Evolutionary conservation across 2,113 vertebrate genomes (phyloP), one percentile per base, ranked within the genome.

Genomic region (Apodemus speciosus): DNA sequence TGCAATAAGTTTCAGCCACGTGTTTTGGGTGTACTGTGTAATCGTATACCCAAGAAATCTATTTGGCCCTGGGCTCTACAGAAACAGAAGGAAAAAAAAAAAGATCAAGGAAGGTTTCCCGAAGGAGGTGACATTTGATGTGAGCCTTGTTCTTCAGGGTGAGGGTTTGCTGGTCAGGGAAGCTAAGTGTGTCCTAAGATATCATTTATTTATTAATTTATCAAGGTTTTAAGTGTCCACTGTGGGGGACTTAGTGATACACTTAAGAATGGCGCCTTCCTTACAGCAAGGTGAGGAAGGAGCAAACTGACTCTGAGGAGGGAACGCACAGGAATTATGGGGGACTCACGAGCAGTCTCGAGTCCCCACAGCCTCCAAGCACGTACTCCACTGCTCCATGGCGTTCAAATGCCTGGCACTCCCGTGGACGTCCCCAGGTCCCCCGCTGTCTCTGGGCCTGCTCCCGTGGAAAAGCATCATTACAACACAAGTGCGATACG

Each of bases 21-120:
- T 23, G 6, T 95, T 86, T 35, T 21, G 38, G 93, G 2, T 60
- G 40, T 0, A 56, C 23, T n/a, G 40, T 8, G 18, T 8, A 1
- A 1, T 84, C 73, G 40, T 88, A n/a, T n/a, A n/a, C n/a, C n/a
- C n/a, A n/a, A n/a, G n/a, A n/a, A n/a, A n/a, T n/a, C n/a, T n/a
- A n/a, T n/a, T n/a, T n/a, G n/a, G n/a, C n/a, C n/a, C n/a, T n/a
- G n/a, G n/a, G n/a, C n/a, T n/a, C n/a, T n/a, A 66, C 49, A 92
- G 53, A 88, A 35, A 90, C n/a, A n/a, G n/a, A n/a, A n/a, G n/a
- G n/a, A 66, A 16, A 35, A 56, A 81, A 93, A 62, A 32, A 56
- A 84, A 93, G 32, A 66, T 90, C 53, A 46, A n/a, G 11, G 89
- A 79, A 62, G 86, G 62, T 66, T 95, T 96, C 71, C 88, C n/a